Evolutionary conservation across 2,888 invertebrate species (phyloP), one percentile per base, ranked within the genome.

Genomic region (Brenthis daphne): DNA sequence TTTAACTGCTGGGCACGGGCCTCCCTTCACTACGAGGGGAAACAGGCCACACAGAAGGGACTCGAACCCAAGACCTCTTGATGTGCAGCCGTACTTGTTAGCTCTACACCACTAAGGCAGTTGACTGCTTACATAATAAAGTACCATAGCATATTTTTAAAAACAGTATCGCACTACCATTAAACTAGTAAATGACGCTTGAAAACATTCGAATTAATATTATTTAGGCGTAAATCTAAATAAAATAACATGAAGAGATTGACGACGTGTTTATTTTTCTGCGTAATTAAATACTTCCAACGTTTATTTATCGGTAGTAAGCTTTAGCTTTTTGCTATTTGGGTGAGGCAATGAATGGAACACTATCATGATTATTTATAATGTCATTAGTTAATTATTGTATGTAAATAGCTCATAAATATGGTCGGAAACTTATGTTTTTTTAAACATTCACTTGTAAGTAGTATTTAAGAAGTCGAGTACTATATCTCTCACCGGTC

Each of bases 221-320:
- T 16, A 55, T 20, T 60, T 60, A 14, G 58, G 54, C 8, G 54
- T 33, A 48, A 57, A 43, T 29, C 13, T 51, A 63, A 57, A 64
- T 68, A 64, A 56, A 67, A 57, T 57, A 68, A 68, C 64, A 33
- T 1, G 16, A 12, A 47, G 24, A 56, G 61, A 67, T 60, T 60
- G 54, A 60, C 47, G 43, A 63, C 47, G 8, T 63, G 55, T 63
- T 67, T 63, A 13, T 37, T 61, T 51, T 63, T 57, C 43, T 13
- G 56, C 12, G 11, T 53, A 64, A 68, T 68, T 29, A 67, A 67
- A 57, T 16, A 55, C 47, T 24, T 43, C 2, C 11, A 43, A n/a
- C 14, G 29, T 56, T 56, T 56, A 33, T 56, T 67, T 55, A 55
- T 55, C n/a, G 43, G 13, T 43, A 24, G 29, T 50, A 37, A 16